A percentile compares a stretch with the other conserved stretches of the same genome.
These are phyloP conservation scores for Aleiodes testaceus DNA, from an alignment of 2,888 invertebrate species.

Conservation along the genomic window DNA sequence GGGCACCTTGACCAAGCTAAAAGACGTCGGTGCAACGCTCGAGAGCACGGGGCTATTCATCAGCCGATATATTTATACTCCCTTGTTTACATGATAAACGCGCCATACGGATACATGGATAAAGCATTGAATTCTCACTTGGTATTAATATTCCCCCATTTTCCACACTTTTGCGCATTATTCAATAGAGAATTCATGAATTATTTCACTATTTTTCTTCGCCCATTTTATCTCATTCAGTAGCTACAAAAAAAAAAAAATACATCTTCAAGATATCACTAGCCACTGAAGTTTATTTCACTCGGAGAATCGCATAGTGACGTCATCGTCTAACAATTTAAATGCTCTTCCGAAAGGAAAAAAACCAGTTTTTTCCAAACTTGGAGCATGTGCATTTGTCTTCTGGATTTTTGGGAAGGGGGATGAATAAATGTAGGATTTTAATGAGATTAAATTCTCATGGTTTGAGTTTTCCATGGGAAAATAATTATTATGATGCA, in stretches of 20 bases:
- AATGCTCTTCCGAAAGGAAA: constrained; percentile 64
- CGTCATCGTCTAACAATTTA: constrained; percentile 69
- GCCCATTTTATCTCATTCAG: too few relatives aligned
- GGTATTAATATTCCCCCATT: background rate
- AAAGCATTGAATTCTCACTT: constrained; percentile 19
- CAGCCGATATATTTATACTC: constrained; percentile 44
- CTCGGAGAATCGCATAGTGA: constrained; percentile 57
- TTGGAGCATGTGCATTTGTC: too few relatives aligned
- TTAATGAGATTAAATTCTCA: too few relatives aligned
- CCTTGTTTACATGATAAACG: constrained; percentile 33
- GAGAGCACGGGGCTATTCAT: constrained; percentile 46
- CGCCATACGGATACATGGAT: constrained; percentile 28
- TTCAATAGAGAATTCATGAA: background rate
- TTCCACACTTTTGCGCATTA: background rate
- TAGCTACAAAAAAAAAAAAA: too few relatives aligned
- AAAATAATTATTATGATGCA: background rate
- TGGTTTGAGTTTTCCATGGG: too few relatives aligned
- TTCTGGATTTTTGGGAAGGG: too few relatives aligned
- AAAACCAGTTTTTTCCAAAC: constrained; percentile 66
- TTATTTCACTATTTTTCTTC: too few relatives aligned
- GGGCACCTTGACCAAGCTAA: constrained; percentile 65
- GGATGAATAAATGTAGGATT: constrained; percentile 10
- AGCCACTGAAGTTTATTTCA: too few relatives aligned
- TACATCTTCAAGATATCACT: too few relatives aligned
- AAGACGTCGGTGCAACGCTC: constrained; percentile 61